Evolutionary conservation across 2,888 invertebrate species (phyloP).

Genomic region (Homarus gammarus): DNA sequence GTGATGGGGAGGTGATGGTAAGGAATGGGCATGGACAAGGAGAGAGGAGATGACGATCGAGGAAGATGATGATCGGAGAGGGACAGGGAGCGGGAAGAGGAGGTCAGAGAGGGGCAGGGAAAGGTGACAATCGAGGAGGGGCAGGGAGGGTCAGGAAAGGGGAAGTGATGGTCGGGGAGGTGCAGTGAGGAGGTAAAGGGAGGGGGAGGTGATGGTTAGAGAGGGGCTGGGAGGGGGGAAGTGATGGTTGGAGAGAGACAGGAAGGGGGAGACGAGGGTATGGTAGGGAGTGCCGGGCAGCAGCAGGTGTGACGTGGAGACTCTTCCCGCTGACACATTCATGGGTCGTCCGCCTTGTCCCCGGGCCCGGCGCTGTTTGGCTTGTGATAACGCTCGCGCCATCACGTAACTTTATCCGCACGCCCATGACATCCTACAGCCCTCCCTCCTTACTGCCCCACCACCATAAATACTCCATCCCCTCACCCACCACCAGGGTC

Average conservation of each 20-base stretch:
- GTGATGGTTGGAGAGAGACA: neutral
- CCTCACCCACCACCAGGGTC: neutral
- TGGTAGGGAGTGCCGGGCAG: neutral
- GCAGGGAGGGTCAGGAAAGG: neutral
- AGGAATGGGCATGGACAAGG: too few species aligned
- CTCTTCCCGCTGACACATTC: conserved; percentile 52
- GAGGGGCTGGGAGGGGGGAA: neutral
- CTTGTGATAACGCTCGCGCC: conserved; percentile 61
- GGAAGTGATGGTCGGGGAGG: neutral
- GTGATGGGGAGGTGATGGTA: too few species aligned
- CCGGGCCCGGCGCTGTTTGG: conserved; percentile 47
- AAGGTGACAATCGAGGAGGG: neutral
- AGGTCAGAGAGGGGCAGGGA: neutral
- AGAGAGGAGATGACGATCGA: too few species aligned
- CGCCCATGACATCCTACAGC: conserved; percentile 56
- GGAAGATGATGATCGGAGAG: neutral
- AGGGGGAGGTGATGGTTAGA: neutral
- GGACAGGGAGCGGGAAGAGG: neutral
- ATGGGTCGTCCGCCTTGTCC: conserved; percentile 38
- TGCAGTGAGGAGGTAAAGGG: neutral
- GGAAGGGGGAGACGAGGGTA: neutral
- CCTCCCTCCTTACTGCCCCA: conserved; percentile 21
- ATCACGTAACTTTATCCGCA: conserved; percentile 68
- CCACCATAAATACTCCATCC: conserved; percentile 27
- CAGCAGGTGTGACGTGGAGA: conserved; percentile 36